Percentiles rank a stretch among this genome's conserved stretches.
phyloP scores from a whole-genome alignment of 2,113 vertebrate genomes.

The Corythoichthys haematopterus region DNA sequence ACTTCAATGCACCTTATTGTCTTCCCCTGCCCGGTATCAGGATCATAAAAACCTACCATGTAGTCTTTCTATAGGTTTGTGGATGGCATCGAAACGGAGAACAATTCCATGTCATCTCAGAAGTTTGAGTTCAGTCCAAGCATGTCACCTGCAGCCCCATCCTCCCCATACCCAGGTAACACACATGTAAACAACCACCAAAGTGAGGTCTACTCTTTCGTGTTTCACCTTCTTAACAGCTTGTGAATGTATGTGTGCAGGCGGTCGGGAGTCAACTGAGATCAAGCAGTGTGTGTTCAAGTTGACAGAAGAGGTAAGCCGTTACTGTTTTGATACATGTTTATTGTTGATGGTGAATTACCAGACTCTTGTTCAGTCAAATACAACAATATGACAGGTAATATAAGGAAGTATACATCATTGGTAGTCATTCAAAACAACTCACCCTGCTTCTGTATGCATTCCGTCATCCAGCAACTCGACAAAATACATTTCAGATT shows the following conservation, averaged over 20 bases:
- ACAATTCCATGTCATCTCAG: conserved; percentile 55
- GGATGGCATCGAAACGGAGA: conserved; percentile 77
- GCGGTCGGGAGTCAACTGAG: conserved; percentile 67
- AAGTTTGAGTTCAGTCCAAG: conserved; percentile 75
- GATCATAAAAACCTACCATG: neutral
- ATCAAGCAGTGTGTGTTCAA: conserved; percentile 75
- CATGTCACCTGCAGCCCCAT: conserved; percentile 43
- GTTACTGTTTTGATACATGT: conserved; percentile 4
- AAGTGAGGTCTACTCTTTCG: neutral
- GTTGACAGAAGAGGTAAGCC: conserved; percentile 76
- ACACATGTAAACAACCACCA: neutral
- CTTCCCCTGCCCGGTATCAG: too few relatives aligned
- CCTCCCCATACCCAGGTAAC: conserved; percentile 61
- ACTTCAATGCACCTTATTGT: too few relatives aligned
- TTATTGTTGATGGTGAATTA: neutral
- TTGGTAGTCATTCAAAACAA: neutral
- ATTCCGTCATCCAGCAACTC: neutral
- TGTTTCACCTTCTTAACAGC: neutral
- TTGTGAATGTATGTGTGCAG: conserved; percentile 46
- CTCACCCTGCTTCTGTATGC: neutral
- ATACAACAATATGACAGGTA: neutral
- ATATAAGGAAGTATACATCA: neutral
- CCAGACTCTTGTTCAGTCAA: neutral
- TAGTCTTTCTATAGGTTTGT: conserved; percentile 65
- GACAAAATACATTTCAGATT: neutral